phyloP scores from a whole-genome alignment of 2,113 vertebrate species.

The Rhinogobius similis region DNA sequence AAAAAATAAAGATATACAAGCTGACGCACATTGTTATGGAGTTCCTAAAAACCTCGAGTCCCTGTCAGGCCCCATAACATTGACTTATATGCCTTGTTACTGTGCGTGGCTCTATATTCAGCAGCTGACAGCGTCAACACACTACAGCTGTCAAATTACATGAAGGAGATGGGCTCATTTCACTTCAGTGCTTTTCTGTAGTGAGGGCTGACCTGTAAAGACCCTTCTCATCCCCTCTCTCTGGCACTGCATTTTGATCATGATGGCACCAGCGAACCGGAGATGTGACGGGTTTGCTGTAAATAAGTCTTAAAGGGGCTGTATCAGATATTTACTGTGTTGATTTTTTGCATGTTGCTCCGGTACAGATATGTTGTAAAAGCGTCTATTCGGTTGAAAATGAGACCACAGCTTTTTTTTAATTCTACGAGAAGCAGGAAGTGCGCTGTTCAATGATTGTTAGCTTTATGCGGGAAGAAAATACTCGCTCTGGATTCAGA shows the following conservation, averaged over 20 bases:
- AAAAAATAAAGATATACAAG: slow-evolving; percentile 15
- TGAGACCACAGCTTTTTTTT: too few species aligned
- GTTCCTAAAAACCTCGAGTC: slow-evolving; percentile 25
- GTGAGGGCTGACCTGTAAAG: slow-evolving; percentile 55
- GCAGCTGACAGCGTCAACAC: slow-evolving; percentile 58
- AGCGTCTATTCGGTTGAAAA: too few species aligned
- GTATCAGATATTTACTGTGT: too few species aligned
- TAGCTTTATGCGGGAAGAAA: too few species aligned
- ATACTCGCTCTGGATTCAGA: too few species aligned
- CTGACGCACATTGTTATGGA: slow-evolving; percentile 8
- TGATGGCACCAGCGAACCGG: too few species aligned
- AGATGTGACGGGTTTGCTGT: too few species aligned
- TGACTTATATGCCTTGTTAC: slow-evolving; percentile 52
- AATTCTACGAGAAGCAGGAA: too few species aligned
- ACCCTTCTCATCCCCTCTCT: slow-evolving; percentile 23
- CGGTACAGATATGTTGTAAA: too few species aligned
- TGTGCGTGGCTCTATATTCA: slow-evolving; percentile 49
- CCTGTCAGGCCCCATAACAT: slow-evolving; percentile 48
- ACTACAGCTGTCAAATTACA: slow-evolving; percentile 68
- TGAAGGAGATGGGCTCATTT: slow-evolving; percentile 53
- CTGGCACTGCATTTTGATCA: slow-evolving; percentile 17
- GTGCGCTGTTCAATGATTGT: too few species aligned
- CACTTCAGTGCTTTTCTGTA: slow-evolving; percentile 56
- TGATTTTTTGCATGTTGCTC: too few species aligned
- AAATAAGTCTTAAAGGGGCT: too few species aligned